Base-by-base conservation (phyloP, 2,797 vertebrate species). In the Sciurus vulgaris region DNA sequence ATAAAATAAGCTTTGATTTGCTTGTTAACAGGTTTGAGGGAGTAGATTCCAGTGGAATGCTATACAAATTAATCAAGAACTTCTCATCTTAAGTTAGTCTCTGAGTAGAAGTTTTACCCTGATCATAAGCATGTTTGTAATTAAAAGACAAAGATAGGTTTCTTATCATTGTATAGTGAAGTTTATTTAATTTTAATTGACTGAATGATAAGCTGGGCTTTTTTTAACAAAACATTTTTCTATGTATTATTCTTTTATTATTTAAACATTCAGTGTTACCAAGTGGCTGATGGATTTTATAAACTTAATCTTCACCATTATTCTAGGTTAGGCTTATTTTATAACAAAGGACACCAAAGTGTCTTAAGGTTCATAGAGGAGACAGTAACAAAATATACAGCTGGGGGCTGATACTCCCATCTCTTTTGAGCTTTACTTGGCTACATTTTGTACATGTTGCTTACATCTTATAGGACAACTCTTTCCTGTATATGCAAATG, bases 321-420 rank as follows among this genome's bases (percentile, higher is more conserved):
- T 38, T 96, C 18, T 3, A 96, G 93, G 51, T 77, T 93, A 82
- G 0, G 89, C 97, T 96, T 97, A 67, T 95, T 93, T 97, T 93
- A 56, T 73, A 79, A 70, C 15, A 56, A 77, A 93, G 73, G 4
- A 0, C n/a, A 26, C 30, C 54, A 83, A 49, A 38, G 41, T 84
- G 56, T 92, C 77, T 92, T 72, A 82, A 86, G 44, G 89, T 70
- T 94, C 28, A 17, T 54, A 94, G 97, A 94, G 63, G 3, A 96
- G 94, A 72, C 86, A 89, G 18, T 0, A n/a, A 24, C 41, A 33
- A 41, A 14, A 17, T 13, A 0, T 5, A 17, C 17, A 82, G n/a
- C 90, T 92, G 93, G 91, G 82, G 92, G 89, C 87, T 0, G 0
- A 72, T 0, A 0, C 51, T 73, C 88, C 95, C 92, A 0, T 14